These are phyloP conservation scores for Pandion haliaetus DNA, from an alignment of 2,113 vertebrate species.

Conservation along the genomic window DNA sequence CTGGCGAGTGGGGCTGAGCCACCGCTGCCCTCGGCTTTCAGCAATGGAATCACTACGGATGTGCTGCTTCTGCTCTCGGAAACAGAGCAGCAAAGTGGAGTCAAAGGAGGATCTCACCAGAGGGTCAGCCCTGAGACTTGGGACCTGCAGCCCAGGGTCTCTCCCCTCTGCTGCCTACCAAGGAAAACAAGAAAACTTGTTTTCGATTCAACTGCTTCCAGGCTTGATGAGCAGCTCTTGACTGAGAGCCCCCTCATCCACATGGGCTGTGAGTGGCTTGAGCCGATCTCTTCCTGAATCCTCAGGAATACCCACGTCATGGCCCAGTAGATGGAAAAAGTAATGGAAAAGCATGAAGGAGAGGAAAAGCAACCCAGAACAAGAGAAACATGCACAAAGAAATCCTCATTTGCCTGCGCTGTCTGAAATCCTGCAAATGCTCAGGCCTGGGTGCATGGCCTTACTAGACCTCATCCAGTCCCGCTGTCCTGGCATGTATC, in stretches of 20 bases:
- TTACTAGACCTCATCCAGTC: not conserved
- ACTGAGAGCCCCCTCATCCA: not conserved
- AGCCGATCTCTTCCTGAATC: not conserved
- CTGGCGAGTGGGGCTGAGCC: not conserved
- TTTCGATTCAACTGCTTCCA: not conserved
- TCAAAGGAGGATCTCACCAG: not conserved
- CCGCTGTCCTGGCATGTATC: not conserved
- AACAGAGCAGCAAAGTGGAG: not conserved
- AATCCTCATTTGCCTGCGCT: not conserved
- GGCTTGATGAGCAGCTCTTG: not conserved
- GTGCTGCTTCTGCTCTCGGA: not conserved
- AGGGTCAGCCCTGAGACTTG: not conserved
- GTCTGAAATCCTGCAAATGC: not conserved
- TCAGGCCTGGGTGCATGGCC: not conserved
- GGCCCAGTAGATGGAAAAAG: not conserved
- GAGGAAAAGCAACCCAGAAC: not conserved
- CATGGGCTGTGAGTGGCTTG: accelerated
- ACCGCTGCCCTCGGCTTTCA: not conserved
- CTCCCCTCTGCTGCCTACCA: accelerated
- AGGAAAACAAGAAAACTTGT: not conserved
- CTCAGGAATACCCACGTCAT: not conserved
- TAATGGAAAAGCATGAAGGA: not conserved
- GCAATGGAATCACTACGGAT: not conserved
- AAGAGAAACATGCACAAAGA: not conserved
- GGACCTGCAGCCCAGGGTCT: not conserved